Base-by-base conservation (phyloP, 2,113 vertebrate species). In the Ranitomeya variabilis region DNA sequence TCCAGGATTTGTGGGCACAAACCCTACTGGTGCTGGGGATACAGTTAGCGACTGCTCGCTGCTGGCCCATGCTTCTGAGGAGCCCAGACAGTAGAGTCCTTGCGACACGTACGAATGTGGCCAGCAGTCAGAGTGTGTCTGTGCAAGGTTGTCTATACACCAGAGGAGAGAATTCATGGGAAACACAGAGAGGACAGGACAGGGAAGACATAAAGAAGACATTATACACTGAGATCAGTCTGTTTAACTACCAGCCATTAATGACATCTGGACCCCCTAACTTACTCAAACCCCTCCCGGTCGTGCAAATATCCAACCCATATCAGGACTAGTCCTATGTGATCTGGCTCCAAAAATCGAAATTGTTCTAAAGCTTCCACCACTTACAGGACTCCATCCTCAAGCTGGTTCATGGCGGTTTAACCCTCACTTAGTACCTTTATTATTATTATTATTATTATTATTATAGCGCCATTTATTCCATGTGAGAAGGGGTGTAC, bases 31-130 rank as follows among this genome's bases (percentile, higher is more conserved):
- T 14, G 97, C 96, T 0, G 98, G 96, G 90, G 98, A 98, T 23
- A 96, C 96, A 6, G 99, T 96, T 59, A 95, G 96, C 6, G 98
- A 98, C 92, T 96, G 97, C 91, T 99, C 97, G 0, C 95, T 98
- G 37, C 97, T 96, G 92, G 99, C 98, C 98, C 98, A 99, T 90
- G 97, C 98, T 0, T 99, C 98, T 0, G 98, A 99, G 0, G 98
- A 98, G 21, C 97, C 98, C 91, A 99, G 96, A 94, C 98, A 99
- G 93, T 99, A 99, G 94, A 99, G 97, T 91, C 98, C 98, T 93
- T 99, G 98, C 0, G 98, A 98, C 92, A 99, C 97, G 0, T 99
- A 99, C 13, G 97, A 97, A 89, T 99, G 97, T 80, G 98, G 98
- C 98, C 98, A 99, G 89, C 97, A 96, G 23, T 99, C 98, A n/a